Evolutionary conservation across 2,797 vertebrate species (phyloP), one percentile per base, ranked within the genome.

Genomic region (Catostomus latipinnis): DNA sequence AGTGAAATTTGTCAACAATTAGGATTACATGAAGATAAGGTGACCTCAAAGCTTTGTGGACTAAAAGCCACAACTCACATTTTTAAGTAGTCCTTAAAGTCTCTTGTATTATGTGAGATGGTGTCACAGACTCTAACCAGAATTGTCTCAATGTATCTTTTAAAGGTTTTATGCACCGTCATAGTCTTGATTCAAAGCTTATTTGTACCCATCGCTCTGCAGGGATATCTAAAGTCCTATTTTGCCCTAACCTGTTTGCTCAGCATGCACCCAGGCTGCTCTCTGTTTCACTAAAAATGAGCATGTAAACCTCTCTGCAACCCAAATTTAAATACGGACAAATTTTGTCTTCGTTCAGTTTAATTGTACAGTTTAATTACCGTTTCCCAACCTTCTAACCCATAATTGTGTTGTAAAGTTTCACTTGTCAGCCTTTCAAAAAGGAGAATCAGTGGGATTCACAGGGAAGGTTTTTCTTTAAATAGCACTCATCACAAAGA

Each of bases 181-280:
- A 65, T 46, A 60, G 54, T 52, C 4, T 62, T 13, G 57, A 60
- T 57, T 12, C n/a, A 50, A 6, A 46, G 45, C 45, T 11, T 22
- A 54, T 52, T 11, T 14, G 2, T 60, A 52, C 11, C 14, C 60
- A 48, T 53, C 79, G 67, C 22, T 74, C 3, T 71, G 11, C 22
- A 58, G 34, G 53, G 13, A 80, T 6, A 8, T 61, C 8, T 5
- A 8, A 49, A 76, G 14, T 49, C 43, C 1, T 16, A 1, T 11
- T 4, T 61, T 46, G 50, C 9, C 10, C 43, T 78, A 43, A 75
- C 22, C 50, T 53, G 69, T 82, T 78, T 82, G 18, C 54, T 76
- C 11, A 18, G 61, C 34, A 58, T 63, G 78, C 34, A 65, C 34
- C 52, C 60, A 6, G 48, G 57, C 22, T 60, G 13, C 62, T 46